Evolutionary conservation across 1,140 invertebrate species (phyloP), one percentile per base, ranked within the genome.

Genomic region (Drosophila novamexicana): DNA sequence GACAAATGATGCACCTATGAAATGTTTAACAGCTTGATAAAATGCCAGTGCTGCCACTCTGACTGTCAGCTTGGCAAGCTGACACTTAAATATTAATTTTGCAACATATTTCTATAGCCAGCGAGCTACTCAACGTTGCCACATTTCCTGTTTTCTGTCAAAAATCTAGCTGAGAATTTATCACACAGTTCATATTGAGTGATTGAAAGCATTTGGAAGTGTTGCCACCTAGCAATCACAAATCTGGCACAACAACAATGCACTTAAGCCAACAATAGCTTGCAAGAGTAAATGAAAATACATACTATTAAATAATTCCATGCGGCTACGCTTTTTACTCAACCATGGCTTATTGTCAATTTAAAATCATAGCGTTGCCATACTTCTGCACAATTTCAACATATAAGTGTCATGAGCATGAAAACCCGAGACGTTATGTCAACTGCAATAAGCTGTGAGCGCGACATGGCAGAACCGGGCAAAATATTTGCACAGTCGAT

Each of bases 401-500:
- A 29, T 5, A 29, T 29, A 29, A 29, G 22, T 29, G 22, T 29
- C 22, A 29, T 29, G 22, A 29, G 22, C 22, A 29, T 29, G 22
- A 45, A 8, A 45, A 16, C 7, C 14, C 47, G 14, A 6, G 18
- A 12, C 22, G 12, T n/a, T 5, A 22, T 49, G 45, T 49, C 45
- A 52, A 52, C 49, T 34, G 49, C 49, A 52, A 52, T 18, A n/a
- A 12, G 8, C 14, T 16, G 7, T 6, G 34, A 37, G 12, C 2
- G n/a, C 2, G n/a, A 42, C 40, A 14, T 42, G 40, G 40, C 40
- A 42, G n/a, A 42, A n/a, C 7, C 6, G n/a, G 9, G 34, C 32
- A 9, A 16, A 37, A 36, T 37, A 14, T 56, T 39, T 39, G 53
- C 57, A 47, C 57, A 34, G 1, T 45, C 32, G 52, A 39, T 40